A percentile compares a stretch with the other conserved stretches of the same genome.
Evolutionary conservation across 2,797 vertebrate genomes (phyloP).

Genomic region (Dromococcyx pavoninus): DNA sequence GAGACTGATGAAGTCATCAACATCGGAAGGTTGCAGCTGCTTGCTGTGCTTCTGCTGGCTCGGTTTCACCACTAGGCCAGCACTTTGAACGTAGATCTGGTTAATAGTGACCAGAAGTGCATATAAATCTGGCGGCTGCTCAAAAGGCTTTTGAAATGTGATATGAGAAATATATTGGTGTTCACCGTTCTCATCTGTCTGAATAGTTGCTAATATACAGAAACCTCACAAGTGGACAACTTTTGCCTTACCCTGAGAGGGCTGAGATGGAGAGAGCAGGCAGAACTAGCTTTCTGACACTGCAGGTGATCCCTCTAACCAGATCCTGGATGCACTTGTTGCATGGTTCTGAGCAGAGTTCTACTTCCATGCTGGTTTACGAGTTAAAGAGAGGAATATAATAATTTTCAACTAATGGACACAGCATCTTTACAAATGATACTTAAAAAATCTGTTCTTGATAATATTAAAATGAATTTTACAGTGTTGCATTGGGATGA

Average conservation of each 20-base stretch:
- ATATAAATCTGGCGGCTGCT: slow-evolving; percentile 25
- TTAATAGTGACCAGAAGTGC: slow-evolving; percentile 24
- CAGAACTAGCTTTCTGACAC: background rate
- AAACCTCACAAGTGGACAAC: background rate
- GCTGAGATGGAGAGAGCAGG: background rate
- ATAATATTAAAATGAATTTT: background rate
- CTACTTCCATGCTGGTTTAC: background rate
- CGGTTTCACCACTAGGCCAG: slow-evolving; percentile 43
- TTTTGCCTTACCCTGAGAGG: background rate
- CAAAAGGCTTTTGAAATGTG: slow-evolving; percentile 45
- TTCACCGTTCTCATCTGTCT: slow-evolving; percentile 1
- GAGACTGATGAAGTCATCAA: slow-evolving; percentile 47
- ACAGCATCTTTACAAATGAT: background rate
- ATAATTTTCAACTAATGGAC: background rate
- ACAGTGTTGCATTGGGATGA: background rate
- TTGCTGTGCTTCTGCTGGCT: slow-evolving; percentile 51
- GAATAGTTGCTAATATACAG: slow-evolving; percentile 3
- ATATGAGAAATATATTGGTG: slow-evolving; percentile 16
- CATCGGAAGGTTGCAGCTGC: slow-evolving; percentile 38
- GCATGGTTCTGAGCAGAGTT: background rate
- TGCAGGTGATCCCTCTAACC: background rate
- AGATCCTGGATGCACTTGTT: background rate
- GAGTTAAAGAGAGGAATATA: background rate
- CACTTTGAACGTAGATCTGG: background rate
- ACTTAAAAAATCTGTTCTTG: background rate